Evolutionary conservation across 2,888 invertebrate genomes (phyloP), one percentile per base, ranked within the genome.

Genomic region (Endomychus coccineus): DNA sequence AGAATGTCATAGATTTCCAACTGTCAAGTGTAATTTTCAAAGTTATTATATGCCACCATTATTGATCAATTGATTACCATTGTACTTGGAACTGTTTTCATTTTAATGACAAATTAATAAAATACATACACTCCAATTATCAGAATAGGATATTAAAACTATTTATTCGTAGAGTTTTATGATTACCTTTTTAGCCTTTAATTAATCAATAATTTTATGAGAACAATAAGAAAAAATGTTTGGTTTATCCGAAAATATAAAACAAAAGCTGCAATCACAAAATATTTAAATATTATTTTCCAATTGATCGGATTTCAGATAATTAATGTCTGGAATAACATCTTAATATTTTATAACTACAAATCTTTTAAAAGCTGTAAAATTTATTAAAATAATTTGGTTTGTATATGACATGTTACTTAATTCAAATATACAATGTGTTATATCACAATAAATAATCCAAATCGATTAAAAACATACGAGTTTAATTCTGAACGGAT

Each of bases 391-490:
- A 19, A 19, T 7, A 7, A 19, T 19, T 19, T 19, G 6, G 6
- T 19, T 6, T 19, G n/a, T 19, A 19, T 19, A 19, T 19, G 6
- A 19, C 6, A n/a, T 19, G n/a, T 19, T 7, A 19, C 21, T 19
- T 19, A 19, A 19, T 19, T n/a, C 6, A 19, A 7, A 19, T 7
- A 19, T 19, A 19, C 21, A 19, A 7, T 7, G 6, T 7, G 21
- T 19, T 19, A 19, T 19, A 19, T 19, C 21, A 19, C 21, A 19
- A 19, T 19, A 19, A 19, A 19, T 19, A 19, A 19, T 6, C n/a
- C 21, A n/a, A 19, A 19, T 19, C 6, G n/a, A 7, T 19, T 19
- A 19, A 7, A 19, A 19, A 19, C 21, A n/a, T 7, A 19, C 6
- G n/a, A 19, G n/a, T 6, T 7, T 7, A 6, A 6, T 7, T 7